Evolutionary conservation across 2,888 invertebrate genomes (phyloP), one percentile per base, ranked within the genome.

Genomic region (Poecilobothrus nobilitatus): DNA sequence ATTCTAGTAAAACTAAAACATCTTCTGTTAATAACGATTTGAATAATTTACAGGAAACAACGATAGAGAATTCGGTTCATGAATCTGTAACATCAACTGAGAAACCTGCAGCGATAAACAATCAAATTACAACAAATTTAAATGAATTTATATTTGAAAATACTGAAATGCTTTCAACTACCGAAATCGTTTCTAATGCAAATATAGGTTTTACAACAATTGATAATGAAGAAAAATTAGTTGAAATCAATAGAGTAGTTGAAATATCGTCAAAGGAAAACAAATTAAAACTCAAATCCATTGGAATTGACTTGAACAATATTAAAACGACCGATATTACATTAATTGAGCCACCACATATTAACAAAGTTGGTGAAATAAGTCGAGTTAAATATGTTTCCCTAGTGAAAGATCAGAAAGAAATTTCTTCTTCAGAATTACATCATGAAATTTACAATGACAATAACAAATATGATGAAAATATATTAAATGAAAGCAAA

Each of bases 321-420:
- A 79, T 83, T 76, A 84, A 84, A 1, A 83, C 85, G 27, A 84
- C 85, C 77, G 83, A 84, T 73, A 74, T 85, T 0, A 78, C 83
- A 75, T 80, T 85, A 1, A 80, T 87, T n/a, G 87, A 88, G 76
- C 82, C 86, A 75, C 87, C 88, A 0, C 84, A 84, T 20, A 75
- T 87, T 1, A 87, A 89, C 74, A 87, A 87, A 81, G 85, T 90
- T 71, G 89, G 89, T 65, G 89, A 88, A 79, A 87, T 90, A 0
- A 89, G 87, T 77, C 84, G 89, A 73, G 86, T 86, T 53, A 89
- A 88, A 73, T 83, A 86, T 22, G 89, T 90, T 20, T 89, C 89
- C 78, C 84, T 89, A 67, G 85, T 89, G 4, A 88, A 87, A n/a
- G 53, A 66, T 44, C 80, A 83, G 0, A 75, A 78, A 2, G 81